Percentiles rank a stretch among this genome's conserved stretches.
Evolutionary conservation across 2,113 vertebrate species (phyloP).

Genomic region (Eclectus roratus): DNA sequence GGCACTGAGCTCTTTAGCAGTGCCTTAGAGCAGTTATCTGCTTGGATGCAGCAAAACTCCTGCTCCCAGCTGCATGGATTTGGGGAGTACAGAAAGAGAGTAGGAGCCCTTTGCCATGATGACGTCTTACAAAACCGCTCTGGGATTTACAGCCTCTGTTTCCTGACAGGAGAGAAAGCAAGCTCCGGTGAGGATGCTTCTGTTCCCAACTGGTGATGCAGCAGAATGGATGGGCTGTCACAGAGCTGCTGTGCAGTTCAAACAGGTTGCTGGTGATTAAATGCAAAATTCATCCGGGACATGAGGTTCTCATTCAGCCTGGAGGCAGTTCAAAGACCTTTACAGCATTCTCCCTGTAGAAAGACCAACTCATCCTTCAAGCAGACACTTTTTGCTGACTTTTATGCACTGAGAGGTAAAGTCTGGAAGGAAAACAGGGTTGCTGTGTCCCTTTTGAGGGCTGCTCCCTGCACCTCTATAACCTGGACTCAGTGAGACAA

Average conservation of each 20-base stretch:
- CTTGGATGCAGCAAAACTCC: neutral
- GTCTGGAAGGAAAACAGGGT: neutral
- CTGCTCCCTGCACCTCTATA: neutral
- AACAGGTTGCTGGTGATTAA: conserved; percentile 41
- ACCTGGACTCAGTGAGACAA: neutral
- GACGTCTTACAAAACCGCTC: neutral
- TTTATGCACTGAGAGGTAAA: neutral
- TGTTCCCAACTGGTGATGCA: neutral
- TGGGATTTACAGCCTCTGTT: neutral
- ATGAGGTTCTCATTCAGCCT: conserved; percentile 19
- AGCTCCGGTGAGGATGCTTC: neutral
- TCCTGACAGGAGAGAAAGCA: neutral
- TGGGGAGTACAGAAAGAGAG: neutral
- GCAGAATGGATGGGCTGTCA: conserved; percentile 1
- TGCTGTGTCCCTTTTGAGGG: neutral
- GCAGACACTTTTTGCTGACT: neutral
- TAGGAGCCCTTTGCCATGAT: neutral
- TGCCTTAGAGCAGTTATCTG: neutral
- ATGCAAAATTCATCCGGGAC: conserved; percentile 17
- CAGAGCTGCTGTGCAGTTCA: neutral
- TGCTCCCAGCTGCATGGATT: neutral
- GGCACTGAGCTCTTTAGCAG: neutral
- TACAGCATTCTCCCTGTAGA: neutral
- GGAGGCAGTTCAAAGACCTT: conserved; percentile 22
- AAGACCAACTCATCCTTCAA: conserved; percentile 1